A percentile compares a stretch with the other conserved stretches of the same genome.
These are phyloP conservation scores for Idris sp. DNA, from an alignment of 1,140 invertebrate genomes.

Conservation along the genomic window DNA sequence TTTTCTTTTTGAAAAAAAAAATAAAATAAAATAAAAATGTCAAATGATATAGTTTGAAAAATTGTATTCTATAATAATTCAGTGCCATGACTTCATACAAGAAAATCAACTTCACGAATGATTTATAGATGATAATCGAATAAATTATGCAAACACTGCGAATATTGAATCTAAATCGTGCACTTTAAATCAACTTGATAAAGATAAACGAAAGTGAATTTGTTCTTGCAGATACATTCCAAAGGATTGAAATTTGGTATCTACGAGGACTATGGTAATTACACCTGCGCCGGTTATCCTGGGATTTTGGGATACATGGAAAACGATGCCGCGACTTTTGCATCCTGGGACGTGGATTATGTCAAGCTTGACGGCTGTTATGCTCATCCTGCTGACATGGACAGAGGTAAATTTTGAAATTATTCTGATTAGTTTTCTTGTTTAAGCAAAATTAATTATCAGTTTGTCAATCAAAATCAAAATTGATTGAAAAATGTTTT, in stretches of 20 bases:
- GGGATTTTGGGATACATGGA: conserved; percentile 92
- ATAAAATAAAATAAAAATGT: too few relatives aligned
- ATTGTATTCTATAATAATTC: too few relatives aligned
- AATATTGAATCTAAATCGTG: too few relatives aligned
- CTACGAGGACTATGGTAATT: conserved; percentile 97
- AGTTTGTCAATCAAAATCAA: too few relatives aligned
- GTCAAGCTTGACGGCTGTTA: conserved; percentile 98
- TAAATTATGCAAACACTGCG: too few relatives aligned
- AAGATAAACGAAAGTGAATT: conserved; percentile 16
- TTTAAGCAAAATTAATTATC: too few relatives aligned
- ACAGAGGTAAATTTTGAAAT: conserved; percentile 79
- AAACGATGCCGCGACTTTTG: conserved; percentile 93
- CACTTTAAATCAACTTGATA: neutral
- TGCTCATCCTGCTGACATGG: conserved; percentile 89
- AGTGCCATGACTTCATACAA: too few relatives aligned
- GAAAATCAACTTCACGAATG: conserved; percentile 3
- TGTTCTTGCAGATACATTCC: conserved; percentile 86
- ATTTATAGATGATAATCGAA: neutral
- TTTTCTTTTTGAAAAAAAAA: too few relatives aligned
- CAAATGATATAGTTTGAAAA: too few relatives aligned
- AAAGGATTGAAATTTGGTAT: conserved; percentile 97
- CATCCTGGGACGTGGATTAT: conserved; percentile 98
- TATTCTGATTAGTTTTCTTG: conserved; percentile 22
- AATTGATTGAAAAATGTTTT: too few relatives aligned
- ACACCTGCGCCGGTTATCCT: conserved; percentile 96